Evolutionary conservation across 2,113 vertebrate species (phyloP), one percentile per base, ranked within the genome.

Genomic region (Bubalus kerabau): DNA sequence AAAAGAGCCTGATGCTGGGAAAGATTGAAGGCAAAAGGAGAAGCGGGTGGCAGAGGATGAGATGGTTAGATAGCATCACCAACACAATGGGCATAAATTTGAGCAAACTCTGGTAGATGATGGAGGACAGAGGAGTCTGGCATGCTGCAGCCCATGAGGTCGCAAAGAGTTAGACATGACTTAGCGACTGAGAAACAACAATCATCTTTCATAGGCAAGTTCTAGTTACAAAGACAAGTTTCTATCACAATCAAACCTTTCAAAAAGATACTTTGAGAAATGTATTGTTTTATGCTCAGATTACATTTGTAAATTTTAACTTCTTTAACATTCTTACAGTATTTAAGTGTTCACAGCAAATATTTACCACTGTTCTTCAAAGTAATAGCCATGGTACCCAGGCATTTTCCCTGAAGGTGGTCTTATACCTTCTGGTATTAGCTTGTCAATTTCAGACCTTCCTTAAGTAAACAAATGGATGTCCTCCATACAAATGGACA

Each of bases 391-490:
- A 46, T 48, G 86, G 88, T 92, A 96, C 91, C 62, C 80, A 93
- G 83, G 94, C 90, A 91, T 97, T 94, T 97, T 82, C 96, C 97
- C 67, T 95, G 57, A 95, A 94, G 43, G 94, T 96, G 76, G 87
- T 81, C 97, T 97, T 98, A 90, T 82, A 81, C 52, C 86, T 71
- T 87, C 82, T 62, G 84, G 0, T 82, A 86, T 87, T 94, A 89
- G 87, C 85, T 93, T 90, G 76, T 98, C 97, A 84, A 67, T 90
- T 97, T 97, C 92, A 60, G 86, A 97, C n/a, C 96, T 98, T 32
- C 84, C 90, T 90, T 94, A 94, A 97, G 90, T 96, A 95, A 86
- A 85, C 17, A 57, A 59, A 59, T 26, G 54, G 21, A 28, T 13
- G 15, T 10, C 23, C 30, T 91, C 92, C 0, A 0, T 91, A 90